Percentiles rank a stretch among this genome's conserved stretches.
phyloP scores from a whole-genome alignment of 2,797 vertebrate species.

The Allobates femoralis region DNA sequence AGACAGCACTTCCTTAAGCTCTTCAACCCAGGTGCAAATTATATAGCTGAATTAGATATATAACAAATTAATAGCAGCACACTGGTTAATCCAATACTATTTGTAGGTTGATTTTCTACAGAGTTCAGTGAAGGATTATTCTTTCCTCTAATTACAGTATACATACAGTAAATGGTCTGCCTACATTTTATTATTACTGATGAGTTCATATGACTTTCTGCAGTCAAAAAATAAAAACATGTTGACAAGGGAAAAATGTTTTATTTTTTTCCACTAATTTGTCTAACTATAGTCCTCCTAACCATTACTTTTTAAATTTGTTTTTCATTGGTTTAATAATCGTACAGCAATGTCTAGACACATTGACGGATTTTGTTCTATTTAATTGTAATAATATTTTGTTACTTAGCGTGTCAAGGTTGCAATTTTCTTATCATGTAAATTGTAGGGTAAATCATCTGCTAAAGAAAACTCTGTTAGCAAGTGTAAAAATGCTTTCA shows the following conservation, averaged over 20 bases:
- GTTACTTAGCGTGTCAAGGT: conserved; percentile 76
- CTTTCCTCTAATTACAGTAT: background rate
- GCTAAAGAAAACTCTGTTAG: conserved; percentile 72
- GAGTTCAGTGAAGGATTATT: background rate
- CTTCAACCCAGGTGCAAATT: too few species aligned
- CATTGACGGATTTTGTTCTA: conserved; percentile 17
- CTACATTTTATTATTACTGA: background rate
- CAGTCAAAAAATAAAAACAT: background rate
- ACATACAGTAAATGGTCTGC: background rate
- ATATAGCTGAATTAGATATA: too few species aligned
- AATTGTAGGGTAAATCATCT: conserved; percentile 83
- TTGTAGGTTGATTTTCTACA: background rate
- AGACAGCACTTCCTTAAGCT: too few species aligned
- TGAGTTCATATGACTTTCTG: background rate
- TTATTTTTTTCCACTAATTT: background rate
- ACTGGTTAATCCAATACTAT: too few species aligned
- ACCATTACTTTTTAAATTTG: conserved; percentile 5
- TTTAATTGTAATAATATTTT: conserved; percentile 83
- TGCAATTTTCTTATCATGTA: conserved; percentile 85
- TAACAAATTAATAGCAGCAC: too few species aligned
- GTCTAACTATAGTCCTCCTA: background rate
- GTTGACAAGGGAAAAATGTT: background rate
- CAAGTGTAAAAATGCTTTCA: conserved; percentile 79
- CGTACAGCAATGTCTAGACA: conserved; percentile 60
- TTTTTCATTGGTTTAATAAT: background rate